Percentiles rank a stretch among this genome's conserved stretches.
These are phyloP conservation scores for Aphaenogaster floridana DNA, from an alignment of 1,140 invertebrate species.

Conservation along the genomic window DNA sequence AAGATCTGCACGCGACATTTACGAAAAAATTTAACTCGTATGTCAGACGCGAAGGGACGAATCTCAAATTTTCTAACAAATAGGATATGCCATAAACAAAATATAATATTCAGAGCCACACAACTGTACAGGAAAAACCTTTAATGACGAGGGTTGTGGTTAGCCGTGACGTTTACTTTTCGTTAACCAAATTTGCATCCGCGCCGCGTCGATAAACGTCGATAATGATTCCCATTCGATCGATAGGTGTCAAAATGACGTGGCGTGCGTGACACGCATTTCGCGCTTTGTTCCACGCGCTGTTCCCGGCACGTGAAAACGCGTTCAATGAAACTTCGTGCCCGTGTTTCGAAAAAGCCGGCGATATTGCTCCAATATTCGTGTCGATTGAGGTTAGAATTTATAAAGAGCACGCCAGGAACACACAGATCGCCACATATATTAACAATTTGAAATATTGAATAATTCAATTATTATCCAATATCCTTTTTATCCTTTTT, in stretches of 20 bases:
- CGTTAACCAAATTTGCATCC: slow-evolving; percentile 42
- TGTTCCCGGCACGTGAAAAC: slow-evolving; percentile 21
- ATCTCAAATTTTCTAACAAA: slow-evolving; percentile 16
- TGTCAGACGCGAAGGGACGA: neutral
- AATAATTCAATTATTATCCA: slow-evolving; percentile 32
- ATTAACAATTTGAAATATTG: slow-evolving; percentile 15
- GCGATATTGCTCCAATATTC: slow-evolving; percentile 20
- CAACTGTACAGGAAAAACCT: slow-evolving; percentile 51
- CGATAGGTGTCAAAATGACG: slow-evolving; percentile 73
- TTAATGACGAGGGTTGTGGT: slow-evolving; percentile 66
- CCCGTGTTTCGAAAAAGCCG: neutral
- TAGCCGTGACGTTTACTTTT: slow-evolving; percentile 61
- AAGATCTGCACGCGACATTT: neutral
- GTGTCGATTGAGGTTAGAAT: neutral
- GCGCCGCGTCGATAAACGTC: slow-evolving; percentile 61
- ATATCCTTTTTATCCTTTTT: neutral
- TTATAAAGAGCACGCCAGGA: neutral
- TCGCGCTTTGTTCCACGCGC: slow-evolving; percentile 49
- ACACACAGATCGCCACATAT: neutral
- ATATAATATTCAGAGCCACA: slow-evolving; percentile 43
- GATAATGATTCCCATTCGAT: slow-evolving; percentile 68
- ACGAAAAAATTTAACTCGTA: neutral
- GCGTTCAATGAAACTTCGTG: neutral
- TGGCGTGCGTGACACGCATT: slow-evolving; percentile 55
- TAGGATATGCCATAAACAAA: slow-evolving; percentile 2